These are phyloP conservation scores for Tinea semifulvella DNA, from an alignment of 2,888 invertebrate genomes.

Conservation along the genomic window DNA sequence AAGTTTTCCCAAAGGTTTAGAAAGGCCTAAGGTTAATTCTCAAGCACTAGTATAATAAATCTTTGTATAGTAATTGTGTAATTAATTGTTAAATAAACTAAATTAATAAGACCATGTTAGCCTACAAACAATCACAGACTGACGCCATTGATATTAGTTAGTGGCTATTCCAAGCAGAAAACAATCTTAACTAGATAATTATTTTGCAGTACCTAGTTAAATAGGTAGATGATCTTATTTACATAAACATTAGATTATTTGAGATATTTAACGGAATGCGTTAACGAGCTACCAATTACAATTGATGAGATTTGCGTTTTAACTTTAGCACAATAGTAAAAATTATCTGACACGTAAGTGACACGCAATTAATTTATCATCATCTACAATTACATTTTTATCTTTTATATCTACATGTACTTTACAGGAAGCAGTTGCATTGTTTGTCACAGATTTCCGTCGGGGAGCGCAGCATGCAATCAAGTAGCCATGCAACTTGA, in stretches of 20 bases:
- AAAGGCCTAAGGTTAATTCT: no score
- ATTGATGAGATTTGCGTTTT: constrained; percentile 12
- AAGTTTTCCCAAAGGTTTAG: no score
- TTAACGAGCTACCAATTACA: constrained; percentile 1
- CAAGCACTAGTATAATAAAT: no score
- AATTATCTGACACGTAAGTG: constrained; percentile 13
- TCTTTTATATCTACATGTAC: constrained; percentile 36
- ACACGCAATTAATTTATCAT: constrained; percentile 14
- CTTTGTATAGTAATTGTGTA: no score
- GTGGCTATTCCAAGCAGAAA: no score
- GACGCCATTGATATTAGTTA: no score
- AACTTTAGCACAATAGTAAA: constrained; percentile 9
- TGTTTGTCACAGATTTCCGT: constrained; percentile 48
- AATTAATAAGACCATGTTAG: no score
- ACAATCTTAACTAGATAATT: no score
- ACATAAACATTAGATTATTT: background rate
- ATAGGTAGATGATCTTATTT: background rate
- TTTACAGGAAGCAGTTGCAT: constrained; percentile 52
- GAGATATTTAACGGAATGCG: constrained; percentile 8
- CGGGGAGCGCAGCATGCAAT: constrained; percentile 34
- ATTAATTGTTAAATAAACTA: no score
- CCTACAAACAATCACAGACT: no score
- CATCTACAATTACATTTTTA: constrained; percentile 24
- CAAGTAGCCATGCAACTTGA: constrained; percentile 25
- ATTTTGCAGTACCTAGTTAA: no score